Conservation (phyloP, 2,888 invertebrate species). For the Standfussiana lucernea region DNA sequence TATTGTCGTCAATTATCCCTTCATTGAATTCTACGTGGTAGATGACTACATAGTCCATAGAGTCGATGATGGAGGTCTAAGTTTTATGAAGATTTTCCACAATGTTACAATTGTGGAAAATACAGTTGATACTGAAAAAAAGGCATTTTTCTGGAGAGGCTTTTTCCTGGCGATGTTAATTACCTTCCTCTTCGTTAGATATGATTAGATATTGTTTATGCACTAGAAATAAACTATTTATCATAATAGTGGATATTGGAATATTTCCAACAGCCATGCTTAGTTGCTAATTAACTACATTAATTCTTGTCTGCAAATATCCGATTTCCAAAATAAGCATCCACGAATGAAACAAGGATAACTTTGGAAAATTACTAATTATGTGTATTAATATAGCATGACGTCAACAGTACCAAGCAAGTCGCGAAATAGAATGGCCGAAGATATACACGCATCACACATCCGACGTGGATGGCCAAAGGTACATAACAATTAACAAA, state of each 20-base stretch:
- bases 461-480: slow-evolving; percentile 2
- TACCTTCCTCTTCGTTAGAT: background rate
- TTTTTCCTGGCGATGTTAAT: background rate
- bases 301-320: background rate
- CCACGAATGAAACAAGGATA: slow-evolving; percentile 14
- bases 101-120: too few relatives aligned
- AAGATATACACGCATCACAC: slow-evolving; percentile 37
- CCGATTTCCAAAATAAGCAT: slow-evolving; percentile 21
- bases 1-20: background rate
- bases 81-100: background rate
- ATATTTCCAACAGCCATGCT: background rate
- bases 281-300: slow-evolving; percentile 2
- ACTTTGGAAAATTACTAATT: slow-evolving; percentile 22
- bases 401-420: slow-evolving; percentile 31
- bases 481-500: slow-evolving; percentile 9
- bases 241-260: background rate
- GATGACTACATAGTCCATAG: background rate
- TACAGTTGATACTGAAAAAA: background rate
- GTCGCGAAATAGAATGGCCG: slow-evolving; percentile 32
- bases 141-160: background rate
- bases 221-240: background rate
- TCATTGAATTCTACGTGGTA: background rate
- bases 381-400: slow-evolving; percentile 42
- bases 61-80: background rate
- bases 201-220: background rate